phyloP scores from a whole-genome alignment of 2,888 invertebrate genomes.

The Crossocerus cetratus region DNA sequence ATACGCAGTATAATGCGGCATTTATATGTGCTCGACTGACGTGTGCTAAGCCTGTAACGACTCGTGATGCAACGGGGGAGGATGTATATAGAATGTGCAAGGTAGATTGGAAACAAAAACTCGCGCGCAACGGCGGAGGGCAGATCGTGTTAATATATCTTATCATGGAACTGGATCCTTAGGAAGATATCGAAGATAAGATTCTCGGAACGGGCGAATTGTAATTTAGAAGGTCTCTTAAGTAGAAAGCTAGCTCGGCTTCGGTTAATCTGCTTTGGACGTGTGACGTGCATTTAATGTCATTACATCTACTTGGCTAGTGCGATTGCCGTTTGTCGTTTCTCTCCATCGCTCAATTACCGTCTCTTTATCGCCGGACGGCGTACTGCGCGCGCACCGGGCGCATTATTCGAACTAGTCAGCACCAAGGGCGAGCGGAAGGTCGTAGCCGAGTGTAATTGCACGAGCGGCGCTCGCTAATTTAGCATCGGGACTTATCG shows the following conservation, averaged over 20 bases:
- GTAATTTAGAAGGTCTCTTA: not conserved
- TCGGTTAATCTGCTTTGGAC: not conserved
- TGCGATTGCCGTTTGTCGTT: not conserved
- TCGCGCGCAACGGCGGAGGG: not conserved
- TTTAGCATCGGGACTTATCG: not conserved
- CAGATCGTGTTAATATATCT: not conserved
- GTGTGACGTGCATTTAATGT: constrained; percentile 3
- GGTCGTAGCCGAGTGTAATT: constrained; percentile 2
- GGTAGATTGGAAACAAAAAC: not conserved
- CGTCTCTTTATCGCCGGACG: not conserved
- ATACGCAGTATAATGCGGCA: not conserved
- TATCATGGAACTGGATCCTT: not conserved
- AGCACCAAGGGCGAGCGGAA: not conserved
- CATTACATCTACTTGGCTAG: not conserved
- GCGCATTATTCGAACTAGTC: not conserved
- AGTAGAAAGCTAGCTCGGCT: not conserved
- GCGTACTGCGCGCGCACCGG: not conserved
- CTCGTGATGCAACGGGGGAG: not conserved
- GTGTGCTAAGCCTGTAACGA: not conserved
- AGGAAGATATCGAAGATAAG: not conserved
- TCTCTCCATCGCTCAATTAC: not conserved
- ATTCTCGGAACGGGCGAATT: not conserved
- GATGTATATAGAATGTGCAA: not conserved
- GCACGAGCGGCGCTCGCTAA: not conserved
- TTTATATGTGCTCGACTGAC: not conserved